phyloP scores from a whole-genome alignment of 2,113 vertebrate genomes.

The Cryptomyrus ogoouensis region DNA sequence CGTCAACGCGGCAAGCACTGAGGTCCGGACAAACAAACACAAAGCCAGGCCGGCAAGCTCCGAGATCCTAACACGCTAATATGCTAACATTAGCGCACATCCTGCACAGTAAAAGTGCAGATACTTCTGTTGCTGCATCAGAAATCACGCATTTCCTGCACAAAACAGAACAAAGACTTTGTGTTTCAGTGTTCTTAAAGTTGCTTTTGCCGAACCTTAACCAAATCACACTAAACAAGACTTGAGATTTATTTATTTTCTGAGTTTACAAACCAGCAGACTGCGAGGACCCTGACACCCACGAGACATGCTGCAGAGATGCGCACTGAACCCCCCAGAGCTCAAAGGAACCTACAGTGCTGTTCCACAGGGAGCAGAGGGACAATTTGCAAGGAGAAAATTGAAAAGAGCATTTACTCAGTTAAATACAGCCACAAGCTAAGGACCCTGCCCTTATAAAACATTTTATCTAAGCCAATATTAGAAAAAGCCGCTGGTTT shows the following conservation, averaged over 20 bases:
- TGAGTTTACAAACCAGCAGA: not conserved
- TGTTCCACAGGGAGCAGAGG: not conserved
- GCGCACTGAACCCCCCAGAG: not conserved
- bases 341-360: not conserved
- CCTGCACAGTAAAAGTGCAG: not conserved
- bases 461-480: not conserved
- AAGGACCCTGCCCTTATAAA: not conserved
- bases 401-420: not conserved
- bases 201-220: not conserved
- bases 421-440: not conserved
- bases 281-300: not conserved
- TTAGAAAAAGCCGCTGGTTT: not conserved
- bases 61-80: not conserved
- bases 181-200: not conserved
- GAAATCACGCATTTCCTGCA: not conserved
- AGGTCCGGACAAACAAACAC: not conserved
- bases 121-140: not conserved
- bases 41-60: not conserved
- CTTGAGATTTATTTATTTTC: not conserved
- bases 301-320: not conserved
- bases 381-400: not conserved
- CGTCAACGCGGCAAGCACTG: not conserved
- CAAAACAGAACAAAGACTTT: not conserved
- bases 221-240: not conserved
- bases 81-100: not conserved